Percentiles rank a stretch among this genome's conserved stretches.
phyloP scores from a whole-genome alignment of 1,140 invertebrate genomes.

The Eriosoma lanigerum region DNA sequence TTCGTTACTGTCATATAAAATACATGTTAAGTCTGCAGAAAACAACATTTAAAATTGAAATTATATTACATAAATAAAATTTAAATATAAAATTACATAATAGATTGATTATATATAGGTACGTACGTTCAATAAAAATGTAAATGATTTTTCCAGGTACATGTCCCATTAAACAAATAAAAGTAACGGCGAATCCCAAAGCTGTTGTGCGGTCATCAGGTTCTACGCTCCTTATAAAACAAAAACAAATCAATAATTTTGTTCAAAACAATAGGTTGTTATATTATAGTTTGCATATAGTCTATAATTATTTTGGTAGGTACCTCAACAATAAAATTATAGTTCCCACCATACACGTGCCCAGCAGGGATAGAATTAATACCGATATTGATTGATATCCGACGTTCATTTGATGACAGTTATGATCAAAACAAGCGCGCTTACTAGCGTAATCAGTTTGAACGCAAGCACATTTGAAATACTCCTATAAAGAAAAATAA shows the following conservation, averaged over 20 bases:
- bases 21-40: slow-evolving; percentile 49
- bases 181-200: slow-evolving; percentile 30
- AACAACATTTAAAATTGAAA: background rate
- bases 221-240: slow-evolving; percentile 30
- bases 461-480: slow-evolving; percentile 50
- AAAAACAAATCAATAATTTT: background rate
- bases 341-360: slow-evolving; percentile 45
- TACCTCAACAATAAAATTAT: slow-evolving; percentile 31
- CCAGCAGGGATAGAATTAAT: slow-evolving; percentile 33
- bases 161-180: slow-evolving; percentile 45
- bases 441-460: slow-evolving; percentile 46
- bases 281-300: background rate
- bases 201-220: slow-evolving; percentile 48
- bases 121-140: slow-evolving; percentile 51
- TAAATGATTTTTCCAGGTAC: slow-evolving; percentile 51
- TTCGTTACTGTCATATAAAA: slow-evolving; percentile 44
- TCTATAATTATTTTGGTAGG: background rate
- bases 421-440: slow-evolving; percentile 30
- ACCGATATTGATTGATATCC: slow-evolving; percentile 50
- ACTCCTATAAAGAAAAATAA: slow-evolving; percentile 35
- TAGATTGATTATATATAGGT: background rate
- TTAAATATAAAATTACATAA: no score
- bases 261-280: background rate
- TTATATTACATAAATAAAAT: background rate
- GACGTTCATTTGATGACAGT: slow-evolving; percentile 47